Evolutionary conservation across 35 echinoderm and acorn worm genomes (phyloP).

Genomic region (Nesometra sesokonis): DNA sequence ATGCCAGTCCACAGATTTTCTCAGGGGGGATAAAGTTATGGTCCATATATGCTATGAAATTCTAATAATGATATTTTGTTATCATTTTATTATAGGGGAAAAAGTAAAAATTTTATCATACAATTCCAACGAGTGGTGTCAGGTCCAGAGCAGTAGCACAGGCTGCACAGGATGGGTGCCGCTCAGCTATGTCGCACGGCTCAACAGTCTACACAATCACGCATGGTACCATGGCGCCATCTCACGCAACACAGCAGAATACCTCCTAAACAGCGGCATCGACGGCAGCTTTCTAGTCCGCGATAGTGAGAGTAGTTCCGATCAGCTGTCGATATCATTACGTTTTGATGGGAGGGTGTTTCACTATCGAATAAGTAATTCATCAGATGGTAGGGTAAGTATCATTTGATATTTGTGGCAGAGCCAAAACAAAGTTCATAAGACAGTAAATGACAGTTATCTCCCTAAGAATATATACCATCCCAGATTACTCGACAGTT

Average conservation of each 20-base stretch:
- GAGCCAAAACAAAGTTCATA: neutral
- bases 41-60: neutral
- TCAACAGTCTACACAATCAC: constrained; percentile 93
- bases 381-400: constrained; percentile 76
- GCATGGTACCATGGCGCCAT: constrained; percentile 98
- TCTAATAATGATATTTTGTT: neutral
- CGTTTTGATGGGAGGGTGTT: constrained; percentile 86
- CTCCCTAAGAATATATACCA: neutral
- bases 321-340: constrained; percentile 87
- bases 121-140: constrained; percentile 88
- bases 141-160: constrained; percentile 60
- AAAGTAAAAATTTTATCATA: constrained; percentile 72
- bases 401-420: neutral
- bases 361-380: constrained; percentile 87
- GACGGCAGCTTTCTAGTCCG: constrained; percentile 98
- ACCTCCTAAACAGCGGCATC: constrained; percentile 93
- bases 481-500: neutral
- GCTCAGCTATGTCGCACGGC: constrained; percentile 67
- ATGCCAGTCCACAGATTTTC: neutral
- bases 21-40: neutral
- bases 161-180: constrained; percentile 88
- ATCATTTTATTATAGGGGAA: constrained; percentile 41
- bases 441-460: neutral
- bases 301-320: constrained; percentile 93
- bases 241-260: constrained; percentile 83